Percentiles rank a stretch among this genome's conserved stretches.
Conservation (phyloP, 2,888 invertebrate species). For the Octodonta nipae region DNA sequence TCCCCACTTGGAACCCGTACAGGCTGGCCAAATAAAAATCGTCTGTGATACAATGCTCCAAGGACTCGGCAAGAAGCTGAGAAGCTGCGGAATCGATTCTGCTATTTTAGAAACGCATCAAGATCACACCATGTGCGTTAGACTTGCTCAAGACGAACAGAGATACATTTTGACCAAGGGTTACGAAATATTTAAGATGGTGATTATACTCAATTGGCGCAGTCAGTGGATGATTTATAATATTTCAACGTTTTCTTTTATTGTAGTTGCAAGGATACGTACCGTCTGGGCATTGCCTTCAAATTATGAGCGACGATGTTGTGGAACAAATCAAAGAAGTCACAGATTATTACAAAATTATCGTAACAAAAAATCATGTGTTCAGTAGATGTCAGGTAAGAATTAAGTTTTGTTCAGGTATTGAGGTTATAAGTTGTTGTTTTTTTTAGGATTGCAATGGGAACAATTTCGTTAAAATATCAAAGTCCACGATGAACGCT, state of each 20-base stretch:
- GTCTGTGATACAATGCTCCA: constrained; percentile 49
- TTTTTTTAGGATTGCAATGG: constrained; percentile 37
- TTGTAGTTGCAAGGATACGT: constrained; percentile 38
- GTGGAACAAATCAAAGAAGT: constrained; percentile 55
- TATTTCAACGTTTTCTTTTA: constrained; percentile 6
- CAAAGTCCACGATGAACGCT: constrained; percentile 32
- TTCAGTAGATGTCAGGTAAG: constrained; percentile 61
- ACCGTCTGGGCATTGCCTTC: constrained; percentile 44
- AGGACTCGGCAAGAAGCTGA: constrained; percentile 47
- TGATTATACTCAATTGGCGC: constrained; percentile 21
- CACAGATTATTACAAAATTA: constrained; percentile 50
- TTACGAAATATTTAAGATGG: constrained; percentile 31
- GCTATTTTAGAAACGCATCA: constrained; percentile 38
- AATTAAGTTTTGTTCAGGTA: not conserved
- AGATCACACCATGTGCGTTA: constrained; percentile 40
- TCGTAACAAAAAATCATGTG: constrained; percentile 48
- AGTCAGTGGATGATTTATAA: not conserved
- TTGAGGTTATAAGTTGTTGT: not conserved
- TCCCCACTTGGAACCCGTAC: constrained; percentile 20
- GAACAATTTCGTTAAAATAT: constrained; percentile 35
- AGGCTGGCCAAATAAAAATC: constrained; percentile 31
- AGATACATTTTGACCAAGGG: constrained; percentile 46
- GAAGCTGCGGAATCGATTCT: constrained; percentile 50
- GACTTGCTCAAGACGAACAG: constrained; percentile 38
- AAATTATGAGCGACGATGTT: constrained; percentile 41